Evolutionary conservation across 2,113 vertebrate species (phyloP).

Genomic region (Coracopsis vasa): DNA sequence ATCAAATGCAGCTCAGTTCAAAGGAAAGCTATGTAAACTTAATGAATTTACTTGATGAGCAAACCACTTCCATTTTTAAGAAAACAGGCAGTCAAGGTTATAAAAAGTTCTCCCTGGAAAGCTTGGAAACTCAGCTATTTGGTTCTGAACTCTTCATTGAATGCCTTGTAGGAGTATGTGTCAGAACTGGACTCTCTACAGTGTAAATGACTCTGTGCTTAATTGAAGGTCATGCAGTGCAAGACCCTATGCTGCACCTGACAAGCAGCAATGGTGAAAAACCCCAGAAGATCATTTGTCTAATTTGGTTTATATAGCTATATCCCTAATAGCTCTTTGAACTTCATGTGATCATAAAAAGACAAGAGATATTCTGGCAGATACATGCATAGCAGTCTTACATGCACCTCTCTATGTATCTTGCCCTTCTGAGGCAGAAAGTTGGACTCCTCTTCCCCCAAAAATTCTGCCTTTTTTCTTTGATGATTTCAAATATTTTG

Average conservation of each 20-base stretch:
- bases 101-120: not conserved
- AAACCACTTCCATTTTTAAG: not conserved
- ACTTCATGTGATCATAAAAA: not conserved
- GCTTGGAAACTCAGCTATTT: not conserved
- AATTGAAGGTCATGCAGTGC: not conserved
- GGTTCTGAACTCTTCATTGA: not conserved
- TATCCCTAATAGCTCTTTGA: not conserved
- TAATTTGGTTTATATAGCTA: not conserved
- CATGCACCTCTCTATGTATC: fast-evolving
- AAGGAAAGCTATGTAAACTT: not conserved
- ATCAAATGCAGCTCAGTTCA: not conserved
- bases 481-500: not conserved
- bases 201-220: not conserved
- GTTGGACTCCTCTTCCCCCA: not conserved
- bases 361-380: not conserved
- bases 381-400: not conserved
- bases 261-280: not conserved
- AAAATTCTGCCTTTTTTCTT: not conserved
- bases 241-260: not conserved
- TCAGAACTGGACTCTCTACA: not conserved
- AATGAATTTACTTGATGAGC: slow-evolving; percentile 53
- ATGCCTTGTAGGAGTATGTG: not conserved
- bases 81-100: not conserved
- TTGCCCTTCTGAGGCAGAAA: not conserved
- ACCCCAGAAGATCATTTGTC: not conserved